Conservation (phyloP, 1,140 invertebrate species). For the Kradibia gibbosae region DNA sequence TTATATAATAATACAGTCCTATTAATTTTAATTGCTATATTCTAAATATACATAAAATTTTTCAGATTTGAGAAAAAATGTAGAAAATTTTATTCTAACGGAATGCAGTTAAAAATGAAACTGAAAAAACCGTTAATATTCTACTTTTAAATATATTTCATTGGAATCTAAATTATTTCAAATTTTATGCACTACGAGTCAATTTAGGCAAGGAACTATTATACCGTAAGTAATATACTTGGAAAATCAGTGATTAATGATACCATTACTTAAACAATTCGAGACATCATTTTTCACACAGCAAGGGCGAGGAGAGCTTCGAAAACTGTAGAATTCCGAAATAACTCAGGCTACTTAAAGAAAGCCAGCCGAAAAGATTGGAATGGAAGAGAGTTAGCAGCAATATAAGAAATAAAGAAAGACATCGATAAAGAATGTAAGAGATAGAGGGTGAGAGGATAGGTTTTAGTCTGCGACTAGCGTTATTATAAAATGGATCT, state of each 20-base stretch:
- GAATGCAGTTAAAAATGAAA: too few species aligned
- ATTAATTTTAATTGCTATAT: too few species aligned
- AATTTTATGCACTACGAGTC: neutral
- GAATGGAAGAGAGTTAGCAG: neutral
- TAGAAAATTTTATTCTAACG: too few species aligned
- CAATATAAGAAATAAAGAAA: conserved; percentile 2
- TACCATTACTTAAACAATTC: conserved; percentile 44
- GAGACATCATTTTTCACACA: conserved; percentile 37
- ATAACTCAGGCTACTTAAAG: neutral
- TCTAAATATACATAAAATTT: too few species aligned
- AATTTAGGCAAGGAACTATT: conserved; percentile 21
- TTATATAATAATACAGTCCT: too few species aligned
- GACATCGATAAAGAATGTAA: neutral
- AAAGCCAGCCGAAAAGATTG: neutral
- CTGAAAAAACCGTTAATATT: too few species aligned
- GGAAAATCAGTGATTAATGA: conserved; percentile 43
- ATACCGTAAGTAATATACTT: neutral
- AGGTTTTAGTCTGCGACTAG: neutral
- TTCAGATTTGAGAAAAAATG: too few species aligned
- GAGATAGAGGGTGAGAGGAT: neutral
- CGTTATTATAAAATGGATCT: neutral
- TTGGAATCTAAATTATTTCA: neutral
- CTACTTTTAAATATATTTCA: neutral
- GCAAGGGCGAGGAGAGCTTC: conserved; percentile 11
- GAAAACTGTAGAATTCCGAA: conserved; percentile 23